Evolutionary conservation across 2,113 vertebrate genomes (phyloP).

Genomic region (Pipa parva): DNA sequence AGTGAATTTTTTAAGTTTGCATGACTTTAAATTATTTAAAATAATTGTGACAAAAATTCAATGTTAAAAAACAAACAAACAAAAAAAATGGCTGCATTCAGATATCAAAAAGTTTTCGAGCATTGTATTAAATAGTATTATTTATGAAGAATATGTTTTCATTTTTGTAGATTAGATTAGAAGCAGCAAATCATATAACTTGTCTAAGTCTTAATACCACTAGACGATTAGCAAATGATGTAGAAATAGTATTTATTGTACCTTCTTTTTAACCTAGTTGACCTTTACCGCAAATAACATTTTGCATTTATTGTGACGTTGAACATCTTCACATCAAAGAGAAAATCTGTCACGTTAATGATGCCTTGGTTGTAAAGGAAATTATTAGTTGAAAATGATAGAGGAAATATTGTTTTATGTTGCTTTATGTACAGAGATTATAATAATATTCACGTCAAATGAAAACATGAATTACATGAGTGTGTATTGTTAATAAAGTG

Average conservation of each 20-base stretch:
- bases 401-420: too few species aligned
- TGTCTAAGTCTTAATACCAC: constrained; percentile 12
- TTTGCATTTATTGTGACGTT: constrained; percentile 30
- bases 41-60: background rate
- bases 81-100: background rate
- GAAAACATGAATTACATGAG: too few species aligned
- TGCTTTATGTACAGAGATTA: too few species aligned
- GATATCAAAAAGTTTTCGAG: background rate
- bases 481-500: too few species aligned
- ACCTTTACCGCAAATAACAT: constrained; percentile 23
- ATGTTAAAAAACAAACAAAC: background rate
- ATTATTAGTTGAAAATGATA: constrained; percentile 4
- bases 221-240: constrained; percentile 26
- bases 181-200: background rate
- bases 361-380: background rate
- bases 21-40: background rate
- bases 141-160: background rate
- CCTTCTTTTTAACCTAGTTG: constrained; percentile 25
- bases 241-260: constrained; percentile 17
- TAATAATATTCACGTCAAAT: too few species aligned
- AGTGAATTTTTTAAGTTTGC: too few species aligned
- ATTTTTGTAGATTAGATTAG: too few species aligned
- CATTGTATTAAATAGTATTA: background rate
- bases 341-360: constrained; percentile 20
- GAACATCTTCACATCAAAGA: constrained; percentile 28